Evolutionary conservation across 2,797 vertebrate species (phyloP).

Genomic region (Spea hammondii): DNA sequence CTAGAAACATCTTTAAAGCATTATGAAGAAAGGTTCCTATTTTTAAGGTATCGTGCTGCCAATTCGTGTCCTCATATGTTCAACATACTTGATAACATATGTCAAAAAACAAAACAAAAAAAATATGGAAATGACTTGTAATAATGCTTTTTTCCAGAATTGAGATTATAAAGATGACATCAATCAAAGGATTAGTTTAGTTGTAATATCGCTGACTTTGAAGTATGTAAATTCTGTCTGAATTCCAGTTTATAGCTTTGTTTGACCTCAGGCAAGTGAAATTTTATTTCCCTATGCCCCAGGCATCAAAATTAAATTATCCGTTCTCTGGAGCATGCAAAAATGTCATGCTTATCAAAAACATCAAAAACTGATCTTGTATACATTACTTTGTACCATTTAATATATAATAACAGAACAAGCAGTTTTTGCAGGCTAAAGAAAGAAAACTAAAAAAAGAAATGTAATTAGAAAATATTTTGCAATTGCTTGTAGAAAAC

Average conservation of each 20-base stretch:
- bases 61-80: conserved; percentile 1
- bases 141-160: conserved; percentile 10
- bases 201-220: conserved; percentile 10
- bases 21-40: not conserved
- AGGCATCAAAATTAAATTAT: conserved; percentile 22
- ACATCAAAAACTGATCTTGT: not conserved
- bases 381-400: not conserved
- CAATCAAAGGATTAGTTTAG: conserved; percentile 24
- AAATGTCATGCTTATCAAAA: not conserved
- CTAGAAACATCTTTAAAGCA: conserved; percentile 9
- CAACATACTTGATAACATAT: conserved; percentile 12
- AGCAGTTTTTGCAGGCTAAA: too few species aligned
- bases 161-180: conserved; percentile 25
- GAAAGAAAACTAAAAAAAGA: too few species aligned
- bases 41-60: not conserved
- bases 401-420: too few species aligned
- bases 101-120: conserved; percentile 15
- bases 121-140: conserved; percentile 13
- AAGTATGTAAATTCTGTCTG: conserved; percentile 20
- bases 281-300: conserved; percentile 19
- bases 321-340: conserved; percentile 17
- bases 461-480: too few species aligned
- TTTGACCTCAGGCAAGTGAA: conserved; percentile 32
- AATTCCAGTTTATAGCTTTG: conserved; percentile 9
- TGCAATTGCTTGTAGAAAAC: too few species aligned